Base-by-base conservation (phyloP, 2,113 vertebrate genomes). In the Rhizomys pruinosus region DNA sequence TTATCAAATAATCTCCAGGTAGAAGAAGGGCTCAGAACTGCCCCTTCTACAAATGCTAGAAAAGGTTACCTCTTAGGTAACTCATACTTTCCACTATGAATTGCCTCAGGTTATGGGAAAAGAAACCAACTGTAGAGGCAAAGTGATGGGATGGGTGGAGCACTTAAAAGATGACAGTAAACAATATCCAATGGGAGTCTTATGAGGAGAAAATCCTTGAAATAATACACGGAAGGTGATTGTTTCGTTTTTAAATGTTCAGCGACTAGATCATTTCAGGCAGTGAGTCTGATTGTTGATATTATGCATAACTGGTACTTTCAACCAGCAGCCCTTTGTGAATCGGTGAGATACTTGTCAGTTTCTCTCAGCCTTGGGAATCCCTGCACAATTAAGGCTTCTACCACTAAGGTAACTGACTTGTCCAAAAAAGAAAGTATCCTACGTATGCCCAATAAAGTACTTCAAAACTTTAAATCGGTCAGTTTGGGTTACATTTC, bases 361-460 rank as follows among this genome's bases (percentile, higher is more conserved):
- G 23, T 32, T 73, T 84, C 81, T 74, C 42, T 84, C 74, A 73
- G 59, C 12, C 11, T 4, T 37, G 19, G 32, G 25, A 44, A 57
- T 59, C 34, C 55, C 29, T 25, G 2, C 7, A 63, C 25, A 13
- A 87, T 39, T 42, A 66, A 89, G n/a, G n/a, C 42, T 4, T 86
- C 12, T 12, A 20, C 52, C 29, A 78, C 25, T 42, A 55, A 92
- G 91, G 57, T 61, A 27, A 13, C 25, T 86, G 34, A 64, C 22
- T 27, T 72, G 82, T 82, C 82, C 22, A 64, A 85, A 47, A 71
- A 94, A 37, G 66, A 87, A 84, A 52, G 10, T 13, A 71, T 72
- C 8, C 2, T 71, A 5, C 42, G 27, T 84, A 93, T 17, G 0
- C 57, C 59, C 22, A 81, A 63, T 32, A 47, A 81, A 59, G 25